Evolutionary conservation across 2,888 invertebrate species (phyloP).

Genomic region (Pollenia labialis): DNA sequence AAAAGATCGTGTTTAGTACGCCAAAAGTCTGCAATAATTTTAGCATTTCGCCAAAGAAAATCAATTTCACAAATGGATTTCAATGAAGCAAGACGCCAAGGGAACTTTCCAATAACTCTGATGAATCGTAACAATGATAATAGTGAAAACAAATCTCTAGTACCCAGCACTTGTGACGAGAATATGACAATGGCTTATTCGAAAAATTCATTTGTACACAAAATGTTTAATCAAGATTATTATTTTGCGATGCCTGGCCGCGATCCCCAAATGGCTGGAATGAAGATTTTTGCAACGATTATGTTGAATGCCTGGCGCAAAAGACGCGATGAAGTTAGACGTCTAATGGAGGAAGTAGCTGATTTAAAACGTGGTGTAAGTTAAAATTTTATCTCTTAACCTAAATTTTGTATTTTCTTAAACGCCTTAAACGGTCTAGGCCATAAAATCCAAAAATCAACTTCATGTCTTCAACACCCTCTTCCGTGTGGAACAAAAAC

Average conservation of each 20-base stretch:
- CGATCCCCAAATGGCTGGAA: constrained; percentile 79
- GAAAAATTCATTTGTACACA: constrained; percentile 67
- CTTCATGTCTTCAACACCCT: constrained; percentile 81
- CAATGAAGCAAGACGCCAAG: constrained; percentile 77
- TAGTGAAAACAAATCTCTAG: constrained; percentile 20
- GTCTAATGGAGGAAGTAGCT: constrained; percentile 79
- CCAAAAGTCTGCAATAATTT: constrained; percentile 76
- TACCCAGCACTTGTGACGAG: constrained; percentile 14
- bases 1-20: constrained; percentile 74
- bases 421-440: constrained; percentile 74
- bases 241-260: constrained; percentile 70
- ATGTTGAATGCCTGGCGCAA: constrained; percentile 83
- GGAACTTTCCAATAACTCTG: constrained; percentile 68
- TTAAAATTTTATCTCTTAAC: constrained; percentile 1
- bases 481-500: constrained; percentile 81
- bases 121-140: background rate
- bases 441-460: constrained; percentile 81
- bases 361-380: constrained; percentile 80
- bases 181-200: constrained; percentile 32
- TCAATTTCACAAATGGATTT: constrained; percentile 82
- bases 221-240: constrained; percentile 68
- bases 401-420: no score
- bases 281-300: constrained; percentile 81
- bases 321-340: constrained; percentile 81
- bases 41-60: constrained; percentile 78